These are phyloP conservation scores for Oscheius myriophilus DNA, from an alignment of 2,888 invertebrate species.

Conservation along the genomic window DNA sequence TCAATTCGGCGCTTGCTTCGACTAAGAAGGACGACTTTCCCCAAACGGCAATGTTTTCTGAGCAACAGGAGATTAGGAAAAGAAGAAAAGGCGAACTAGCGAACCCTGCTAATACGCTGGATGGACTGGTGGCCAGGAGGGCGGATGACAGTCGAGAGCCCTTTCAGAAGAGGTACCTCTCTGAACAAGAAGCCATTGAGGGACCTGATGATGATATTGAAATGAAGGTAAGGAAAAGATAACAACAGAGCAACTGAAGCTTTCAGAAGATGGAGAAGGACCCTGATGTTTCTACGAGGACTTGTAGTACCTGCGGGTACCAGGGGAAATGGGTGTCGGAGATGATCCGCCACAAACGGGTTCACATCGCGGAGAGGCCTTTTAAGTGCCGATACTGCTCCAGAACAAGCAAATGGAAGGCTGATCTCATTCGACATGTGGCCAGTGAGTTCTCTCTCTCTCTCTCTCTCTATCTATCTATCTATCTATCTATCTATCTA, in stretches of 20 bases:
- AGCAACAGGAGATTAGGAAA: constrained; percentile 27
- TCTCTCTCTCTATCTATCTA: not conserved
- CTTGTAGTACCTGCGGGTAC: constrained; percentile 70
- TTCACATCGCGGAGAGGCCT: constrained; percentile 73
- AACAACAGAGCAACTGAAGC: not conserved
- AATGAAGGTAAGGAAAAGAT: constrained; percentile 49
- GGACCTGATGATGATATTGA: constrained; percentile 68
- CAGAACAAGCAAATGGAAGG: constrained; percentile 74
- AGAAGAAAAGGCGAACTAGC: constrained; percentile 52
- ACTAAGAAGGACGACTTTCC: constrained; percentile 3
- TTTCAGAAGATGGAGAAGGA: constrained; percentile 67
- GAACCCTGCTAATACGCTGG: constrained; percentile 68
- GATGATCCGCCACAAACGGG: constrained; percentile 73
- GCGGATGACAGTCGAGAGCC: constrained; percentile 61
- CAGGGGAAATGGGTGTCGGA: constrained; percentile 73
- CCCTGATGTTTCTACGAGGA: constrained; percentile 69
- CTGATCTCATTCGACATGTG: constrained; percentile 74
- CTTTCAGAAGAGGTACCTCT: constrained; percentile 62
- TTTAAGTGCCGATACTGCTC: constrained; percentile 73
- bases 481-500: constrained; percentile 12
- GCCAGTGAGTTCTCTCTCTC: constrained; percentile 68
- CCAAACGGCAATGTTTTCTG: not conserved
- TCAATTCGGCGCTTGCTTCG: not conserved
- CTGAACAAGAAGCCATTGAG: constrained; percentile 70
- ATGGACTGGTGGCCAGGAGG: constrained; percentile 64